Evolutionary conservation across 2,888 invertebrate genomes (phyloP).

Genomic region (Perithous albicinctus): DNA sequence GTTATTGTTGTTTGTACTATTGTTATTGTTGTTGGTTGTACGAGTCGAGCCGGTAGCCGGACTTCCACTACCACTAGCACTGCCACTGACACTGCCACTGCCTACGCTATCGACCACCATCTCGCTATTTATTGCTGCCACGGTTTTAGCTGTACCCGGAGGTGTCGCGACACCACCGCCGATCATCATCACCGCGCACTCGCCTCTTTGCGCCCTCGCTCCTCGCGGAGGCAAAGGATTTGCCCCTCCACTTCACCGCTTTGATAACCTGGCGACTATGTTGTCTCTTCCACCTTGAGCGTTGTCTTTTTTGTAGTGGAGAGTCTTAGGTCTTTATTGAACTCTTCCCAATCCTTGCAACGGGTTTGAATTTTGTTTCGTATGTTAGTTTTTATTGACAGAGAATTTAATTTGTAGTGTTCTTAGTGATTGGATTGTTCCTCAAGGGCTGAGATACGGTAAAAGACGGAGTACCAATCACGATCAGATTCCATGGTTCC

Average conservation of each 20-base stretch:
- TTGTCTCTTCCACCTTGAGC: slow-evolving; percentile 1
- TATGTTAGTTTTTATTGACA: background rate
- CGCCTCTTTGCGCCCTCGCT: slow-evolving; percentile 71
- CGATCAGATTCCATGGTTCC: slow-evolving; percentile 68
- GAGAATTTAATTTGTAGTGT: background rate
- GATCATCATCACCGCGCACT: slow-evolving; percentile 82
- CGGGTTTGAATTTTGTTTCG: background rate
- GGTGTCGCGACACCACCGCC: slow-evolving; percentile 82
- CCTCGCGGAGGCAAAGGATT: slow-evolving; percentile 33
- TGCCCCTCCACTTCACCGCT: slow-evolving; percentile 53
- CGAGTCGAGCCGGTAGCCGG: slow-evolving; percentile 80
- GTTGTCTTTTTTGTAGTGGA: background rate
- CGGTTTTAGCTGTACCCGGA: slow-evolving; percentile 82
- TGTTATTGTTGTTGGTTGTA: slow-evolving; percentile 71
- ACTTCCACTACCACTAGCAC: slow-evolving; percentile 83
- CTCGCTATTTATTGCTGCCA: slow-evolving; percentile 80
- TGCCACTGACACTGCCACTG: slow-evolving; percentile 82
- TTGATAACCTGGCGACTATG: slow-evolving; percentile 13
- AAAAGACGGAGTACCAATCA: slow-evolving; percentile 13
- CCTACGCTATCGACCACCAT: slow-evolving; percentile 82
- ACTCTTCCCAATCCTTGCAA: background rate
- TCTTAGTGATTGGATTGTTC: background rate
- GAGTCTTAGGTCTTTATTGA: background rate
- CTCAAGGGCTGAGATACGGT: background rate
- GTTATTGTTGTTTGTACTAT: slow-evolving; percentile 70